A percentile compares a stretch with the other conserved stretches of the same genome.
phyloP scores from a whole-genome alignment of 2,797 vertebrate genomes.

The Microcaecilia unicolor region DNA sequence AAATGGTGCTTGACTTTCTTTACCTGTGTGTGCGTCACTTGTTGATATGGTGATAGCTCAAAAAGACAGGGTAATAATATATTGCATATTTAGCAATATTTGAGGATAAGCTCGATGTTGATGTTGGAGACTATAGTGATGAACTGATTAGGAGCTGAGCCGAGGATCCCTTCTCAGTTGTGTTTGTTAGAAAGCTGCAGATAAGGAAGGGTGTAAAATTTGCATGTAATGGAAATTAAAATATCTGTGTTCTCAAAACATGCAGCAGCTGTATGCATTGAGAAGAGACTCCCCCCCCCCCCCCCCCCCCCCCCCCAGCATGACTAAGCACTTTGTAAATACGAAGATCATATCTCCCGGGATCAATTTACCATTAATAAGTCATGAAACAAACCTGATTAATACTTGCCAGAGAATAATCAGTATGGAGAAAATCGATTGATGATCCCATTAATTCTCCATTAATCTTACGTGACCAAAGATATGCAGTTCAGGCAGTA shows the following conservation, averaged over 20 bases:
- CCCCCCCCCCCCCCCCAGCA: too few species aligned
- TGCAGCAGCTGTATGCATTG: slow-evolving; percentile 27
- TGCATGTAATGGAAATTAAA: slow-evolving; percentile 29
- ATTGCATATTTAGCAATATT: too few species aligned
- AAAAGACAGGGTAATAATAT: too few species aligned
- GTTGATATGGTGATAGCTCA: too few species aligned
- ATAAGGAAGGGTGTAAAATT: slow-evolving; percentile 10
- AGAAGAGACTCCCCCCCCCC: slow-evolving; percentile 34
- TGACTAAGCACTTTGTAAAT: slow-evolving; percentile 32
- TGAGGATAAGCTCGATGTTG: too few species aligned
- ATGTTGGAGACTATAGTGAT: too few species aligned
- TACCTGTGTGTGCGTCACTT: too few species aligned
- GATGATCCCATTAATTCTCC: not conserved
- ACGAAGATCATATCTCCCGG: slow-evolving; percentile 36
- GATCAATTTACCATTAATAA: slow-evolving; percentile 38
- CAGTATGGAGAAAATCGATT: not conserved
- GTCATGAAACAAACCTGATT: slow-evolving; percentile 16
- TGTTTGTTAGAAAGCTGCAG: slow-evolving; percentile 2
- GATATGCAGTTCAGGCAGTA: slow-evolving; percentile 12
- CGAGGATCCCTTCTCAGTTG: too few species aligned
- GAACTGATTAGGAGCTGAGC: too few species aligned
- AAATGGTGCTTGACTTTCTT: too few species aligned
- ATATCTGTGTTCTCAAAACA: slow-evolving; percentile 30
- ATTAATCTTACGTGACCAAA: slow-evolving; percentile 1
- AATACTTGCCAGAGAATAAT: slow-evolving; percentile 3